These are phyloP conservation scores for Phenganax subtilis DNA, from an alignment of 92 coral and sea anemone genomes.

Conservation along the genomic window DNA sequence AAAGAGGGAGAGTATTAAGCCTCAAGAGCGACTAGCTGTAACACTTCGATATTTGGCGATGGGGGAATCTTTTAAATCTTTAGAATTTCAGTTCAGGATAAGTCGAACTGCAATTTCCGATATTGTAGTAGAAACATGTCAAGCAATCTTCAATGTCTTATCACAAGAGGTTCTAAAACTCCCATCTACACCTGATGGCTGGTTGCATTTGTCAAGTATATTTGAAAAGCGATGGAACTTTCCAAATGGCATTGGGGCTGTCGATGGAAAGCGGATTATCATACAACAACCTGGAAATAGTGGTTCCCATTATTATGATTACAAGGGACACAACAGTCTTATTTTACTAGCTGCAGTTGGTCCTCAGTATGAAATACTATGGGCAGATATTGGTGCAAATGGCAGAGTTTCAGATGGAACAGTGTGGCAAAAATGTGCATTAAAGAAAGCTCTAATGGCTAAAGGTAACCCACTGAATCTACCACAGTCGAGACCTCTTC, in stretches of 20 bases:
- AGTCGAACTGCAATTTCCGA: constrained; percentile 18
- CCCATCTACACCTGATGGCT: constrained; percentile 22
- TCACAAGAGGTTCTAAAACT: constrained; percentile 7
- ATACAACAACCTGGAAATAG: constrained; percentile 48
- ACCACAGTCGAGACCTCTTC: constrained; percentile 23
- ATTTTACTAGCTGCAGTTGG: constrained; percentile 49
- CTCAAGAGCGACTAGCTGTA: constrained; percentile 42
- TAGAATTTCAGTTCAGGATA: constrained; percentile 31
- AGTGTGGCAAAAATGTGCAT: constrained; percentile 53
- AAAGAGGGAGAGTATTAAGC: constrained; percentile 27
- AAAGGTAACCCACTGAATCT: constrained; percentile 36
- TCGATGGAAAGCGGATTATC: constrained; percentile 51
- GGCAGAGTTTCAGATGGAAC: constrained; percentile 50
- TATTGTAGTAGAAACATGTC: constrained; percentile 27
- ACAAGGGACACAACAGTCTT: constrained; percentile 47
- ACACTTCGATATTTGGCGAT: constrained; percentile 44
- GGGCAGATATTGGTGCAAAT: constrained; percentile 57
- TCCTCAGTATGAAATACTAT: constrained; percentile 46
- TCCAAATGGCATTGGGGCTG: constrained; percentile 51
- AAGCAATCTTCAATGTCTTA: constrained; percentile 19
- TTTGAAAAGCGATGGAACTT: constrained; percentile 46
- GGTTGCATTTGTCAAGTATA: constrained; percentile 12
- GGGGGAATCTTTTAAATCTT: constrained; percentile 41
- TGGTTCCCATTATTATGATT: constrained; percentile 52
- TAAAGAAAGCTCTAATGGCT: constrained; percentile 39